Evolutionary conservation across 37 sponge, comb jelly and placozoan species (phyloP).

Genomic region (Geodia barretti): DNA sequence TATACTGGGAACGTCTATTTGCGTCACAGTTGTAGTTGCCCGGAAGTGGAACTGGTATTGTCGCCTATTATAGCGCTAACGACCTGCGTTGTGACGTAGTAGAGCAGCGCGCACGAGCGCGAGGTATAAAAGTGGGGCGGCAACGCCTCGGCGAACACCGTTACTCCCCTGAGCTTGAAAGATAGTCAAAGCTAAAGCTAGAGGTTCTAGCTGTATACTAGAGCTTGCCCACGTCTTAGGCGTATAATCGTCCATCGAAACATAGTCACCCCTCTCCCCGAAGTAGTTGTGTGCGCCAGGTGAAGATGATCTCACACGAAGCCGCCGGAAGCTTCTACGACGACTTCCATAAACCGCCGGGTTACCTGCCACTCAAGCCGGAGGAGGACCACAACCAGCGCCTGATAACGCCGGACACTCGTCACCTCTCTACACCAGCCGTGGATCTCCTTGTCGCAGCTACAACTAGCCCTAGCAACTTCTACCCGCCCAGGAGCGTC

Average conservation of each 20-base stretch:
- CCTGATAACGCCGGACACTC: constrained; percentile 13
- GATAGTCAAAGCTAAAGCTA: not conserved
- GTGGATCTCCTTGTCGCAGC: not conserved
- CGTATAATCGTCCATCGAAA: not conserved
- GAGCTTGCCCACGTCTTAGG: not conserved
- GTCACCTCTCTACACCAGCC: not conserved
- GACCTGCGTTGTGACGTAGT: no score
- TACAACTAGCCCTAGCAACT: not conserved
- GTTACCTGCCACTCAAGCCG: constrained; percentile 30
- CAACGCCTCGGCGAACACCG: no score
- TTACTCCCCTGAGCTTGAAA: no score
- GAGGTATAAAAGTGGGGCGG: not conserved
- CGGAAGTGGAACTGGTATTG: no score
- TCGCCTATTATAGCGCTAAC: no score
- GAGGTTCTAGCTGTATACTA: not conserved
- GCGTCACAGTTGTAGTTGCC: no score
- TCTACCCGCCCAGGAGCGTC: not conserved
- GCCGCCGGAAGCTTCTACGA: constrained; percentile 68
- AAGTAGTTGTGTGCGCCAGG: no score
- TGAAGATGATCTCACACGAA: constrained; percentile 51
- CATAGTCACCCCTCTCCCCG: not conserved
- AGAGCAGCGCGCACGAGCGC: not conserved
- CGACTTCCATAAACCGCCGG: constrained; percentile 33
- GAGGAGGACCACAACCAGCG: not conserved
- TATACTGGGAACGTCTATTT: no score